phyloP scores from a whole-genome alignment of 2,888 invertebrate species.

The Drosophila mettleri region DNA sequence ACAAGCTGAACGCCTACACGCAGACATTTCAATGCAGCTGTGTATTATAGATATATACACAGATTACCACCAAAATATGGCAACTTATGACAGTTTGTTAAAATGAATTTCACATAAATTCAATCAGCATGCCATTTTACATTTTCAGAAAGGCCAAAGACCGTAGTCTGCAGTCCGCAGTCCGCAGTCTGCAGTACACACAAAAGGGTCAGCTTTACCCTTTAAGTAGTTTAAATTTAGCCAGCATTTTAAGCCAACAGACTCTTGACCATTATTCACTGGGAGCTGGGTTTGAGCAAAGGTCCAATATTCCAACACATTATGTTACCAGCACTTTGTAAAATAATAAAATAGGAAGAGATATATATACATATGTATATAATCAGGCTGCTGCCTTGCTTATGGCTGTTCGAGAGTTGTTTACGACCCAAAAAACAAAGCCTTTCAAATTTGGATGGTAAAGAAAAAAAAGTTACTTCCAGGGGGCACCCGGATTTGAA shows the following conservation, averaged over 20 bases:
- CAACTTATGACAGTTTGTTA: constrained; percentile 70
- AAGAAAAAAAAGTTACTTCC: background rate
- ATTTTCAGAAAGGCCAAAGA: constrained; percentile 28
- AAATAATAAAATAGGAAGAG: background rate
- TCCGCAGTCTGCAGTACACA: background rate
- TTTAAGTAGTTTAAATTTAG: constrained; percentile 21
- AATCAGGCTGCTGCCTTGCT: background rate
- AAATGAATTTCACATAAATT: constrained; percentile 70
- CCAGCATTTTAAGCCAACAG: background rate
- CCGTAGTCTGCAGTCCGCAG: background rate
- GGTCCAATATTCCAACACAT: constrained; percentile 4
- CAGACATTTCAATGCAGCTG: constrained; percentile 19
- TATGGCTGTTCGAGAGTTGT: constrained; percentile 32
- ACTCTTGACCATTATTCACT: constrained; percentile 49
- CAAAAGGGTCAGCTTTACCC: constrained; percentile 45
- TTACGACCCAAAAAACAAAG: constrained; percentile 11
- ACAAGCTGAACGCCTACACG: constrained; percentile 39
- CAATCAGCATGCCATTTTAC: constrained; percentile 67
- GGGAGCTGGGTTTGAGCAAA: constrained; percentile 17
- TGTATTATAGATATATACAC: constrained; percentile 49
- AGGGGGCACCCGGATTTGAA: constrained; percentile 81
- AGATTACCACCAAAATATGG: constrained; percentile 56
- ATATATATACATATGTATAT: background rate
- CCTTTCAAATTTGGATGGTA: background rate
- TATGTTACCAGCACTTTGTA: background rate